phyloP scores from a whole-genome alignment of 1,140 invertebrate species.

The Camponotus floridanus region DNA sequence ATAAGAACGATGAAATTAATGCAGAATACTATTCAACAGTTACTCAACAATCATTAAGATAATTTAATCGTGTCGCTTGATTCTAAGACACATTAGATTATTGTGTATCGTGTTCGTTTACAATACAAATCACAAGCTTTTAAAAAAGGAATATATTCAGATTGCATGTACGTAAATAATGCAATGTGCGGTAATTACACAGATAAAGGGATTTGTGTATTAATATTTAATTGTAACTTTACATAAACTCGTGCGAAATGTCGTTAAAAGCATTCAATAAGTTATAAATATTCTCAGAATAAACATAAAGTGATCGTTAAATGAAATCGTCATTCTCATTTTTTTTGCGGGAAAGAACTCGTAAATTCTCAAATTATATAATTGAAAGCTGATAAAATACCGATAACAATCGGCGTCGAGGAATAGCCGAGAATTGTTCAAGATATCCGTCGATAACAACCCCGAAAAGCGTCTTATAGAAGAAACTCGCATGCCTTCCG shows the following conservation, averaged over 20 bases:
- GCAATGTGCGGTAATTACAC: no score
- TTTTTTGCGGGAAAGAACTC: neutral
- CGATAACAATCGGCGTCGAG: constrained; percentile 10
- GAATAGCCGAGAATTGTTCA: neutral
- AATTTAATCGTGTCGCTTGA: constrained; percentile 49
- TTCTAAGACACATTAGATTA: constrained; percentile 1
- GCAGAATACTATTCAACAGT: constrained; percentile 20
- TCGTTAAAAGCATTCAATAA: constrained; percentile 11
- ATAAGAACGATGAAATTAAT: constrained; percentile 24
- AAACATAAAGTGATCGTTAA: constrained; percentile 14
- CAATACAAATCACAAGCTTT: constrained; percentile 20
- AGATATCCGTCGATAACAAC: constrained; percentile 24
- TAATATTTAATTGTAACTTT: constrained; percentile 1
- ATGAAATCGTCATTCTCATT: neutral
- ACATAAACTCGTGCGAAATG: neutral
- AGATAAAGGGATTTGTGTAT: neutral
- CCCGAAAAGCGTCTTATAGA: neutral
- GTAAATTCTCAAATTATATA: constrained; percentile 30
- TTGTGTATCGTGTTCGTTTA: constrained; percentile 2
- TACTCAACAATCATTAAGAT: constrained; percentile 23
- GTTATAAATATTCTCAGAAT: neutral
- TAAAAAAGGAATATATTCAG: constrained; percentile 2
- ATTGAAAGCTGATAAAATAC: constrained; percentile 23
- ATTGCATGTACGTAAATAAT: neutral
- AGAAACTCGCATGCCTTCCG: constrained; percentile 11